These are phyloP conservation scores for Serilophus lunatus DNA, from an alignment of 2,113 vertebrate genomes.

Conservation along the genomic window DNA sequence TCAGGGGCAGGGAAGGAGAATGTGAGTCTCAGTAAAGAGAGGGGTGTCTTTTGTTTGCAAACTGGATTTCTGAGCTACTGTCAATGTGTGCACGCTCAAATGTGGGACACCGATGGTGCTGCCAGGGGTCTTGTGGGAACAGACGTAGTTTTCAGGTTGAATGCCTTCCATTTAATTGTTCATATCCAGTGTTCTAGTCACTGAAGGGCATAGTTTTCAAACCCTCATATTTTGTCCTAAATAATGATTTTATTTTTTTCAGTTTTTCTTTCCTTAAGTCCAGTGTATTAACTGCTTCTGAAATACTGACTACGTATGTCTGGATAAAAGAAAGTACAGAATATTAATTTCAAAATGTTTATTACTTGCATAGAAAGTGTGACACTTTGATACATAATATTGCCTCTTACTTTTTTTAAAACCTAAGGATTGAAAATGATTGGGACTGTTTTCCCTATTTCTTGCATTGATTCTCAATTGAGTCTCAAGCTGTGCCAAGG, in stretches of 20 bases:
- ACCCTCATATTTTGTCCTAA: neutral
- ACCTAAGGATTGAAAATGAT: neutral
- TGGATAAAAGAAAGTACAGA: neutral
- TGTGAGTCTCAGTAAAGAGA: neutral
- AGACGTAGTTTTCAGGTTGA: neutral
- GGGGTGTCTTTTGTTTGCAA: conserved; percentile 20
- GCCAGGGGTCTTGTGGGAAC: neutral
- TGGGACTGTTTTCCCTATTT: neutral
- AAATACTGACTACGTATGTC: neutral
- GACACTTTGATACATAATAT: neutral
- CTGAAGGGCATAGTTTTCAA: neutral
- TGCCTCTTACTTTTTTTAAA: neutral
- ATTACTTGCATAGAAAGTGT: neutral
- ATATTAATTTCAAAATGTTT: neutral
- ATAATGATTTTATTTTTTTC: neutral
- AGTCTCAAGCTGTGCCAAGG: too few relatives aligned
- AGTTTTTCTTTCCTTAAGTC: neutral
- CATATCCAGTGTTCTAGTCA: neutral
- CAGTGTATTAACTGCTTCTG: neutral
- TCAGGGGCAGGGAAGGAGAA: neutral
- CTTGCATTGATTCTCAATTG: too few relatives aligned
- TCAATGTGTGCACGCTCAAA: neutral
- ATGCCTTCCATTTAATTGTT: neutral
- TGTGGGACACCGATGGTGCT: neutral
- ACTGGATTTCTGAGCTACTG: neutral